Conservation (phyloP, 2,888 invertebrate genomes). For the Branchipolynoe longqiensis region DNA sequence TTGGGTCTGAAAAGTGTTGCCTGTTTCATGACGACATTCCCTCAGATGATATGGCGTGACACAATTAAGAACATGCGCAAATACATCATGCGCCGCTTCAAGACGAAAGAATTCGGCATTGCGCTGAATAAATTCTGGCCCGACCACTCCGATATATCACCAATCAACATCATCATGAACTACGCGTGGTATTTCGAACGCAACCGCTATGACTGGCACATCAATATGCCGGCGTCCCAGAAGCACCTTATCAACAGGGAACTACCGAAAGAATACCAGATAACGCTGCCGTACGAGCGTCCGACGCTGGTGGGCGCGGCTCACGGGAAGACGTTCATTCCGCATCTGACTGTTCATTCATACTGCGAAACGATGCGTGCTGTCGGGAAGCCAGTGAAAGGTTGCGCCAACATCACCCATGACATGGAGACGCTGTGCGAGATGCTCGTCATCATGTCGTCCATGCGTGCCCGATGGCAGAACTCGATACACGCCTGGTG, state of each 20-base stretch:
- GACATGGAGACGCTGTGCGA: not conserved
- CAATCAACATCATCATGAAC: not conserved
- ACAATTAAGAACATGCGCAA: not conserved
- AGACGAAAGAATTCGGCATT: not conserved
- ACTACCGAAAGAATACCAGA: too few relatives aligned
- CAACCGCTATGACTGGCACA: not conserved
- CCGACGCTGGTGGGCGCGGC: too few relatives aligned
- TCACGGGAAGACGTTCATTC: too few relatives aligned
- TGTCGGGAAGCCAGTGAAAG: not conserved
- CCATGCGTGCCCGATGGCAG: not conserved
- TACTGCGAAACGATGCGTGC: constrained; percentile 4
- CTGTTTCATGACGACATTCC: constrained; percentile 3
- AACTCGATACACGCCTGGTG: not conserved
- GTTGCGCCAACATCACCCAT: not conserved
- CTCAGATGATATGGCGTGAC: not conserved
- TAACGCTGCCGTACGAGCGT: too few relatives aligned
- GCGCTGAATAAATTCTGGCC: not conserved
- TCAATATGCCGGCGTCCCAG: too few relatives aligned
- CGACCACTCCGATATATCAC: not conserved
- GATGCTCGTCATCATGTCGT: not conserved
- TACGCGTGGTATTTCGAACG: constrained; percentile 1
- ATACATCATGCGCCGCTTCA: not conserved
- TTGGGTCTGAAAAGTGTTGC: not conserved
- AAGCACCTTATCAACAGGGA: too few relatives aligned
- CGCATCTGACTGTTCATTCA: too few relatives aligned